Conservation (phyloP, 2,797 vertebrate genomes). For the Gallinago solitaria region DNA sequence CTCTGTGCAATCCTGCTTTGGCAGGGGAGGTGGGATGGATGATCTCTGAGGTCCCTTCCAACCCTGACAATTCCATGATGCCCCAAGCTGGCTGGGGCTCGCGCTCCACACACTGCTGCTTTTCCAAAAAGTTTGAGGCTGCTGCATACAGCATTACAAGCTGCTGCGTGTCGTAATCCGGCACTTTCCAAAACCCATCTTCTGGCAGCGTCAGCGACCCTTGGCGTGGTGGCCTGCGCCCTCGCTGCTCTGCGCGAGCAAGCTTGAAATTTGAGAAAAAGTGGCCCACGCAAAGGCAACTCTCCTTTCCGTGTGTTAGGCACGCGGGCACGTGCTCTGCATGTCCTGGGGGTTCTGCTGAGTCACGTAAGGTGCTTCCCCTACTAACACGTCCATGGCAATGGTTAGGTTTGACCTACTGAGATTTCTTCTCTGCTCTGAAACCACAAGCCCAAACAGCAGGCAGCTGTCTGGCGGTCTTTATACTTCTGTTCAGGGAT, state of each 20-base stretch:
- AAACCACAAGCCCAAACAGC: background rate
- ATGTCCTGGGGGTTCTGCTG: background rate
- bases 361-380: background rate
- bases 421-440: background rate
- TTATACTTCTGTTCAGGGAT: background rate
- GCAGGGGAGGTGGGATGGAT: too few species aligned
- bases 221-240: background rate
- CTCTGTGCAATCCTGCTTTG: too few species aligned
- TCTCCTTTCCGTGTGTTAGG: too few species aligned
- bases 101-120: background rate
- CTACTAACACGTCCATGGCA: background rate
- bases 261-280: too few species aligned
- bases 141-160: fast-evolving
- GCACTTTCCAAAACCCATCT: background rate
- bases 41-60: too few species aligned
- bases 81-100: background rate
- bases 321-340: too few species aligned
- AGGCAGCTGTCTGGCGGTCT: background rate
- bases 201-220: fast-evolving
- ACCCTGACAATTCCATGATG: too few species aligned
- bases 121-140: fast-evolving
- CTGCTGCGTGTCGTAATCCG: background rate
- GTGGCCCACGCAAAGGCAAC: too few species aligned
- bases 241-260: too few species aligned
- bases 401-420: background rate